Percentiles rank a stretch among this genome's conserved stretches.
These are phyloP conservation scores for Diarsia dahlii DNA, from an alignment of 2,888 invertebrate genomes.

Conservation along the genomic window DNA sequence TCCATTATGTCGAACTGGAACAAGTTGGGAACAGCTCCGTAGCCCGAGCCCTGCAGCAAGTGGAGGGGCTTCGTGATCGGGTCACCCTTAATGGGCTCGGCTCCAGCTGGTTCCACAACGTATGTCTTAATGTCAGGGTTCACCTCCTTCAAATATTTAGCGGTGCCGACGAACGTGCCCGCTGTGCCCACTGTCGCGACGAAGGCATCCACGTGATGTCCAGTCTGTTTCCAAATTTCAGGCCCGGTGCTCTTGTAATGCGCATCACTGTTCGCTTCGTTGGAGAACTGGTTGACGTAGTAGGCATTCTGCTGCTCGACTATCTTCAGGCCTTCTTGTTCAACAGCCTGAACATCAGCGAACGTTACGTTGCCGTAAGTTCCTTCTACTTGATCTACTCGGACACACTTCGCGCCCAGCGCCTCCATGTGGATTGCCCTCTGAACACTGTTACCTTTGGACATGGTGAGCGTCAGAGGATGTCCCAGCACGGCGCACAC, in stretches of 20 bases:
- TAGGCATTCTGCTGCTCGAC: constrained; percentile 81
- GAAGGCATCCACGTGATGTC: constrained; percentile 84
- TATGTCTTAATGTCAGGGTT: constrained; percentile 80
- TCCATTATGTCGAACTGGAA: constrained; percentile 84
- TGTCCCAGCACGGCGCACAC: constrained; percentile 86
- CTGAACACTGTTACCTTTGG: constrained; percentile 85
- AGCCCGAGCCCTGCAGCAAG: constrained; percentile 86
- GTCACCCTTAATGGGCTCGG: constrained; percentile 84
- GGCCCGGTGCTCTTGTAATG: constrained; percentile 87
- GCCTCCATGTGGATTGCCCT: constrained; percentile 88
- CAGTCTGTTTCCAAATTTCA: constrained; percentile 87
- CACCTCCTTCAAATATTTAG: constrained; percentile 84
- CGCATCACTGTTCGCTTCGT: constrained; percentile 78
- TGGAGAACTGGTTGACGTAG: constrained; percentile 86
- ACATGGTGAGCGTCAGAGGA: constrained; percentile 86
- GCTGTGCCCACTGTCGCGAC: constrained; percentile 86
- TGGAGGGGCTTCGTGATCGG: constrained; percentile 85
- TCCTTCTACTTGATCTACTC: constrained; percentile 87
- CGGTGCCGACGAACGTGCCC: constrained; percentile 84
- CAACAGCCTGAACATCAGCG: constrained; percentile 83
- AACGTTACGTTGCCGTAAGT: constrained; percentile 86
- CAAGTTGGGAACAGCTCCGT: constrained; percentile 83
- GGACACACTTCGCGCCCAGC: constrained; percentile 83
- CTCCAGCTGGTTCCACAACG: constrained; percentile 85
- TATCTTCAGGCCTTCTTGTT: constrained; percentile 78